These are phyloP conservation scores for Dorcus hopei DNA, from an alignment of 2,888 invertebrate genomes.

Conservation along the genomic window DNA sequence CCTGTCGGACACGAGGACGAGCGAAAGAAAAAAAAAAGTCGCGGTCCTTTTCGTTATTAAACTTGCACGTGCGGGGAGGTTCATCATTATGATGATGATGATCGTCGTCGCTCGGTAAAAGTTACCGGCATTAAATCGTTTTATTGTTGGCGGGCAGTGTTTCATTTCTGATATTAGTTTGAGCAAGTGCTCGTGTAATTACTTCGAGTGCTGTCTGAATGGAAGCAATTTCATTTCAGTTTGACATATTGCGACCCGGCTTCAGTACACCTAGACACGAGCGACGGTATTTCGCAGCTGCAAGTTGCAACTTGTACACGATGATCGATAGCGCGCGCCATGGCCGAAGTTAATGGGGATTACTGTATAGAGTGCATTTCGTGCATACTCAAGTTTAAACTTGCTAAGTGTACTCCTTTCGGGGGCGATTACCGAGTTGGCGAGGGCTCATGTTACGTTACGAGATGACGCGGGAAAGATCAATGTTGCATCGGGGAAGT, in stretches of 20 bases:
- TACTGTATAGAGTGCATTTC: neutral
- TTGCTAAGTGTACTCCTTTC: too few species aligned
- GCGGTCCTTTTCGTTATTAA: too few species aligned
- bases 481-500: too few species aligned
- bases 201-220: conserved; percentile 15
- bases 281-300: neutral
- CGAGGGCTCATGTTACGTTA: too few species aligned
- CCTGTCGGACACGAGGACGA: too few species aligned
- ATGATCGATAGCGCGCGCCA: neutral
- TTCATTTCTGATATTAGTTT: conserved; percentile 20
- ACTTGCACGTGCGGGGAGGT: too few species aligned
- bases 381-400: too few species aligned
- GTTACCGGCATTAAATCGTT: conserved; percentile 16
- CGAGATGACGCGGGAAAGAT: too few species aligned
- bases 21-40: too few species aligned
- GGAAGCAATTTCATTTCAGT: conserved; percentile 17
- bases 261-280: neutral
- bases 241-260: conserved; percentile 14
- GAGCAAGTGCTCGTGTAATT: conserved; percentile 17
- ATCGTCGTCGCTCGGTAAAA: conserved; percentile 11
- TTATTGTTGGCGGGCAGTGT: conserved; percentile 14
- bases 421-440: too few species aligned
- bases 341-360: neutral
- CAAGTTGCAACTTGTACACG: neutral
- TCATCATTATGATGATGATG: too few species aligned